These are phyloP conservation scores for Neogale vison DNA, from an alignment of 2,113 vertebrate genomes.

Conservation along the genomic window DNA sequence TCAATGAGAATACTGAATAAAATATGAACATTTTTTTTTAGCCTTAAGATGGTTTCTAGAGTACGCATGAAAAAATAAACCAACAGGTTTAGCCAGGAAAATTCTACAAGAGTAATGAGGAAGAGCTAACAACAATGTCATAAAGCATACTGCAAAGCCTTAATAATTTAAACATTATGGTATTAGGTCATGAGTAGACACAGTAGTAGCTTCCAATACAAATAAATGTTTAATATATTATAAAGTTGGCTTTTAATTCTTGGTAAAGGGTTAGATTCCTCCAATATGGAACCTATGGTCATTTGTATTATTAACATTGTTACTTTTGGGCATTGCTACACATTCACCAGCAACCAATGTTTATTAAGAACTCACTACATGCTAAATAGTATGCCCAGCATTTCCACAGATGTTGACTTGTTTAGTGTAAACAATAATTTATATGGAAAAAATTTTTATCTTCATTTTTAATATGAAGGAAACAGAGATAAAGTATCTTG, in stretches of 20 bases:
- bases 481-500: neutral
- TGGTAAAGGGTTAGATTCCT: neutral
- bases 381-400: neutral
- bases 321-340: neutral
- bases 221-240: neutral
- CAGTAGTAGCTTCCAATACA: neutral
- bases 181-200: neutral
- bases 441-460: neutral
- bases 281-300: neutral
- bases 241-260: neutral
- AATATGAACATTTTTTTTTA: neutral
- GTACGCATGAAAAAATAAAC: neutral
- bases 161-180: neutral
- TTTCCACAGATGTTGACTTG: neutral
- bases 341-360: neutral
- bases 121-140: neutral
- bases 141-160: neutral
- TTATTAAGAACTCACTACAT: neutral
- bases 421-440: neutral
- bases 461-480: constrained; percentile 18
- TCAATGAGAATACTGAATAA: neutral
- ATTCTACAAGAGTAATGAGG: neutral
- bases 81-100: neutral
- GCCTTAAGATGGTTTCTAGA: neutral
- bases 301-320: neutral